These are phyloP conservation scores for Chrosomus eos DNA, from an alignment of 2,797 vertebrate species.

Conservation along the genomic window DNA sequence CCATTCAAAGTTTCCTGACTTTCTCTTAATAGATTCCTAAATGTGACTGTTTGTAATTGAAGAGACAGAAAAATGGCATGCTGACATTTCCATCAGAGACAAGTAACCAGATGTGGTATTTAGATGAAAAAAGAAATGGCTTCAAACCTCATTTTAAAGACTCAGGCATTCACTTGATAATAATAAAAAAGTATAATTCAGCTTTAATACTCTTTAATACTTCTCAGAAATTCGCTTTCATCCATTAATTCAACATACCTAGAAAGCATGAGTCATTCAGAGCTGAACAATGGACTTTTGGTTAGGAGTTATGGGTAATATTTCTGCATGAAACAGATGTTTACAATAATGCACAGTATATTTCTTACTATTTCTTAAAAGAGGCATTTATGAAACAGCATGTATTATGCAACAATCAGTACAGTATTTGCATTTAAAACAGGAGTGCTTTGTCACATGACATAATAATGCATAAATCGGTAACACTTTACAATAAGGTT, in stretches of 20 bases:
- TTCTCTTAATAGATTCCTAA: slow-evolving; percentile 12
- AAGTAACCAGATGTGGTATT: slow-evolving; percentile 14
- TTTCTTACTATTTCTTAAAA: not conserved
- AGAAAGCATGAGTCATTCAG: not conserved
- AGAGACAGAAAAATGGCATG: not conserved
- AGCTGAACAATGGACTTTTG: not conserved
- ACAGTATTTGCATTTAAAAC: not conserved
- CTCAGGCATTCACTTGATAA: not conserved
- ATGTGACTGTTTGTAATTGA: slow-evolving; percentile 1
- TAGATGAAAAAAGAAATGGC: not conserved
- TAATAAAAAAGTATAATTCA: not conserved
- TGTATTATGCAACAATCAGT: not conserved
- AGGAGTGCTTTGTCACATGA: not conserved
- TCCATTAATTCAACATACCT: not conserved
- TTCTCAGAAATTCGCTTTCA: not conserved
- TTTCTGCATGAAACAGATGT: not conserved
- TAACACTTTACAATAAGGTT: no score
- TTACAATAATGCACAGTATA: not conserved
- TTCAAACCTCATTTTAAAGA: not conserved
- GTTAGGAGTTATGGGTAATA: not conserved
- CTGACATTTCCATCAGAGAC: slow-evolving; percentile 15
- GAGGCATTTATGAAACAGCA: not conserved
- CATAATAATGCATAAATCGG: not conserved
- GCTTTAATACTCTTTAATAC: not conserved
- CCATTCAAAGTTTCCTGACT: not conserved